Percentiles rank a stretch among this genome's conserved stretches.
Conservation (phyloP, 2,888 invertebrate species). For the Sarcophaga rosellei region DNA sequence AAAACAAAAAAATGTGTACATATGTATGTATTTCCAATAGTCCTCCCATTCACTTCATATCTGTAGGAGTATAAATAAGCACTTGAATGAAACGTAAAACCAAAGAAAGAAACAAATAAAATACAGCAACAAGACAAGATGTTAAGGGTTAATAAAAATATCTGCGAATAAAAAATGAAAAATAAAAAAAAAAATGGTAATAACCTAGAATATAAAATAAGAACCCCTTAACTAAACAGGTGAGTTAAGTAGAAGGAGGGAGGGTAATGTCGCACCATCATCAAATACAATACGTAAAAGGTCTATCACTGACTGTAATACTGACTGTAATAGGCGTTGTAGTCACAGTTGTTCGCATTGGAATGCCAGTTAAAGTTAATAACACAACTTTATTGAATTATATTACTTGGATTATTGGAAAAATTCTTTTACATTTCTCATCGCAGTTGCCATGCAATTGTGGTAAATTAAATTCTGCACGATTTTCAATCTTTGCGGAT, state of each 20-base stretch:
- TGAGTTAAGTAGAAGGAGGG: neutral
- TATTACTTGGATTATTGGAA: constrained; percentile 58
- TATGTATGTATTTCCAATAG: too few relatives aligned
- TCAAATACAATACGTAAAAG: constrained; percentile 18
- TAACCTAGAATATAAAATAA: constrained; percentile 16
- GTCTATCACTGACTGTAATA: constrained; percentile 4
- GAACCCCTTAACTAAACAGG: neutral
- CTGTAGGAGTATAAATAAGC: constrained; percentile 29
- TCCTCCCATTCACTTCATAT: neutral
- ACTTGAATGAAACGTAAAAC: constrained; percentile 32
- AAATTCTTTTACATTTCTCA: constrained; percentile 58
- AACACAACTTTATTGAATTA: constrained; percentile 65
- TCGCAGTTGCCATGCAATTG: constrained; percentile 60
- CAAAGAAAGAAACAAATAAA: neutral
- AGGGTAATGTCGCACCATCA: neutral
- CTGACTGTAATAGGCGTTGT: constrained; percentile 31
- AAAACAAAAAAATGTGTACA: neutral
- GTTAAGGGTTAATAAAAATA: constrained; percentile 63
- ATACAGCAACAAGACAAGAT: constrained; percentile 50
- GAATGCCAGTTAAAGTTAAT: constrained; percentile 62
- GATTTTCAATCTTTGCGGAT: constrained; percentile 9
- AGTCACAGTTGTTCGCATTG: constrained; percentile 16
- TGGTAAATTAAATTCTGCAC: constrained; percentile 65
- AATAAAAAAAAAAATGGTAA: constrained; percentile 36
- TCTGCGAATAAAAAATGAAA: neutral